Evolutionary conservation across 92 coral and sea anemone genomes (phyloP).

Genomic region (Parazoanthus darwini): DNA sequence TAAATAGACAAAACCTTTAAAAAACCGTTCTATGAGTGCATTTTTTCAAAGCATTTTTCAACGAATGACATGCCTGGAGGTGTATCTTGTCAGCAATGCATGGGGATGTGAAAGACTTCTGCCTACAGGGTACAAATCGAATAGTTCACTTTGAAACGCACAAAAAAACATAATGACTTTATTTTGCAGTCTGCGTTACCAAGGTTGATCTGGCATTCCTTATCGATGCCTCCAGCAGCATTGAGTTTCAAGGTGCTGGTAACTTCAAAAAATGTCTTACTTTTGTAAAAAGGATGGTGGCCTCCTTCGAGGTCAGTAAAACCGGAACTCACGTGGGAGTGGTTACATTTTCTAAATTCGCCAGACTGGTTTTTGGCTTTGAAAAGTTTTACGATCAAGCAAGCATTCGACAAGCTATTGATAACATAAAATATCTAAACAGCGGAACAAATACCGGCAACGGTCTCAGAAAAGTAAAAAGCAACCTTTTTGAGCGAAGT

Average conservation of each 20-base stretch:
- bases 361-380: conserved; percentile 44
- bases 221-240: conserved; percentile 81
- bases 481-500: conserved; percentile 55
- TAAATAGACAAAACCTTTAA: no score
- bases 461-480: conserved; percentile 58
- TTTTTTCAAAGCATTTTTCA: neutral
- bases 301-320: conserved; percentile 59
- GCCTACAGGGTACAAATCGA: neutral
- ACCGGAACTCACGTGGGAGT: conserved; percentile 72
- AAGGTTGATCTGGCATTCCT: conserved; percentile 77
- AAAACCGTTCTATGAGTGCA: neutral
- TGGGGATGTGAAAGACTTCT: neutral
- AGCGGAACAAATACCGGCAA: conserved; percentile 76
- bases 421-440: conserved; percentile 49
- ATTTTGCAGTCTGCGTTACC: conserved; percentile 54
- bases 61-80: neutral
- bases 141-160: neutral
- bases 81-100: no score
- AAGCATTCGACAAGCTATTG: conserved; percentile 19
- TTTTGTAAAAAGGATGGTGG: conserved; percentile 62
- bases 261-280: conserved; percentile 70
- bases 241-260: conserved; percentile 51
- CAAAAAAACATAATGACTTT: neutral
- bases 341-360: conserved; percentile 54
- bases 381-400: conserved; percentile 39